Evolutionary conservation across 2,888 invertebrate species (phyloP), one percentile per base, ranked within the genome.

Genomic region (Ligdia adustata): DNA sequence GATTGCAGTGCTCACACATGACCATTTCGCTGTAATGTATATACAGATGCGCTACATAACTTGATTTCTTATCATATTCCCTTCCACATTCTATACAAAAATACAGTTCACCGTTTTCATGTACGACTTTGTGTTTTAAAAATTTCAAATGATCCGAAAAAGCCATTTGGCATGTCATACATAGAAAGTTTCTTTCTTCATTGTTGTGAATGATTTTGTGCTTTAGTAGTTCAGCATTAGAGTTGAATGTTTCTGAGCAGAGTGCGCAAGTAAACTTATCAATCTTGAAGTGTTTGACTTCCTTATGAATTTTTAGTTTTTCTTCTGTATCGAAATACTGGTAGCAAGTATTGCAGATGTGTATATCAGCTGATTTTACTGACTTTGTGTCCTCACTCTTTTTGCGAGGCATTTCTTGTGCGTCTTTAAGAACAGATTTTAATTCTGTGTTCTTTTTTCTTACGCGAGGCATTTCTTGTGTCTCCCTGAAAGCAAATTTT

Each of bases 101-200:
- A 26, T 50, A 57, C 0, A 26, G 6, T 0, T 14, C 1, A 2
- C 9, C 13, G 0, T 35, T 46, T 1, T 20, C n/a, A 16, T 73
- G 74, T 0, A 12, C 41, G 0, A 55, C 6, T 2, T 57, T 47
- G 7, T 74, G 74, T 0, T 56, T 26, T 1, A 70, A 12, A 6
- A 46, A 74, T 1, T 69, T 64, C 0, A 57, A 42, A 16, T 71
- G 64, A n/a, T 64, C 45, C 0, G 66, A 60, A n/a, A 66, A 75
- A 0, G 66, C 66, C 0, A 62, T 22, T 39, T 68, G 51, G 13
- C 72, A 72, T 12, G 52, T 33, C 2, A 52, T 50, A 6, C 74
- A 75, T 0, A 39, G 4, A 0, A 69, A 56, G 1, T 49, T 50
- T 1, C 46, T 37, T 1, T 61, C 54, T 13, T 68, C 62, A 2